These are phyloP conservation scores for Matsumyia berberina DNA, from an alignment of 2,888 invertebrate genomes.

Conservation along the genomic window DNA sequence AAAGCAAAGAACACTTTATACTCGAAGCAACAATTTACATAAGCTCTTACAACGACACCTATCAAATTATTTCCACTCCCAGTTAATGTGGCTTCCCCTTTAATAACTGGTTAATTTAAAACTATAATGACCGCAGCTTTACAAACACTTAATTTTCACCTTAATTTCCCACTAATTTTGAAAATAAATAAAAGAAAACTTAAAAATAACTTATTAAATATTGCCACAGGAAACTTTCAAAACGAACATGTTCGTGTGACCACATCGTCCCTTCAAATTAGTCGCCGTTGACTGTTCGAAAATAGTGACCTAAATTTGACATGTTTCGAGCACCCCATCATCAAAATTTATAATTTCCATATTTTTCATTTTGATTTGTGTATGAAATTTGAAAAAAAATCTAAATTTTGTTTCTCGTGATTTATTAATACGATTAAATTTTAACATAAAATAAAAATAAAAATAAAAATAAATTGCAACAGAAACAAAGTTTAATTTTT, in stretches of 20 bases:
- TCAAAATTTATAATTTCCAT: constrained; percentile 1
- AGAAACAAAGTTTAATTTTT: background rate
- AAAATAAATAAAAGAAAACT: too few species aligned
- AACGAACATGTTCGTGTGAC: background rate
- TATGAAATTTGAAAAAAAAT: background rate
- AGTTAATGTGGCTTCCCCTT: background rate
- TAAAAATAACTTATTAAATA: background rate
- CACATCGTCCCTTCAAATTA: constrained; percentile 10
- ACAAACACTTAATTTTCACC: too few species aligned
- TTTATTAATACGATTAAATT: constrained; percentile 12
- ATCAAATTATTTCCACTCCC: too few species aligned
- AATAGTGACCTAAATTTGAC: constrained; percentile 23
- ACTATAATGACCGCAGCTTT: background rate
- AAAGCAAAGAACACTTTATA: too few species aligned
- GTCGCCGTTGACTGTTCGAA: constrained; percentile 3
- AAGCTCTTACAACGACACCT: too few species aligned
- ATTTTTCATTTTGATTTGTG: constrained; percentile 9
- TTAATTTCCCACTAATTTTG: too few species aligned
- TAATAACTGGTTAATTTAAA: background rate
- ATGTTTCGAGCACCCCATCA: background rate
- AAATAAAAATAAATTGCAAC: constrained; percentile 23
- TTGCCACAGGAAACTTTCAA: background rate
- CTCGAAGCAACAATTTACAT: too few species aligned
- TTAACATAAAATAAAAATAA: background rate
- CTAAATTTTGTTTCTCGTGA: background rate